Conservation (phyloP, 2,797 vertebrate species). For the Rhodeus uyekii region DNA sequence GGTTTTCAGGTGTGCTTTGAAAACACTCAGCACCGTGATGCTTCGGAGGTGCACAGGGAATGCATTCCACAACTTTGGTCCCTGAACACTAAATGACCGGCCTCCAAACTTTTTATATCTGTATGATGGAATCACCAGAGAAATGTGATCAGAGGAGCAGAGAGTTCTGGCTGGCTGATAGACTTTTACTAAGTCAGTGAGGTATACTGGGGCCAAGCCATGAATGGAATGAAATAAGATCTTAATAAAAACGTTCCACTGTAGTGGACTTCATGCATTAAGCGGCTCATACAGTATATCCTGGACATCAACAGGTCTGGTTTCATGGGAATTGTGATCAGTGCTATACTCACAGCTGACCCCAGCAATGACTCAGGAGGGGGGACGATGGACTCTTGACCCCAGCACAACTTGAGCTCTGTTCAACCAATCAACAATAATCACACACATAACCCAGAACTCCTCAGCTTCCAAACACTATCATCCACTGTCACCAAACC, state of each 20-base stretch:
- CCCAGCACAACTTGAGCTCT: constrained; percentile 5
- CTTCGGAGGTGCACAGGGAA: no score
- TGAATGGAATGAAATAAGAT: no score
- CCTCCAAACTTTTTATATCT: no score
- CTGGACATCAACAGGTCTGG: neutral
- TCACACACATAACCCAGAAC: constrained; percentile 21
- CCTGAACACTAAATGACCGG: no score
- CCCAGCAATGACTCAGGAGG: constrained; percentile 10
- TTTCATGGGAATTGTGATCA: neutral
- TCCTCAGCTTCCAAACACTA: constrained; percentile 5
- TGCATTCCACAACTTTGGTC: no score
- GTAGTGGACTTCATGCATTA: neutral
- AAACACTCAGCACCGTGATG: no score
- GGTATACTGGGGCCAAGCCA: no score
- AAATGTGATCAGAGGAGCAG: no score
- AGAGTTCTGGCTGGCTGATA: no score
- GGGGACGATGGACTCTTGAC: neutral
- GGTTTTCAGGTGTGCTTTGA: no score
- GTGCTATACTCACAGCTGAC: constrained; percentile 1
- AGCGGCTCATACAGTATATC: neutral
- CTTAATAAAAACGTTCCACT: neutral
- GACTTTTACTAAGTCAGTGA: no score
- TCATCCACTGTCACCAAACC: neutral
- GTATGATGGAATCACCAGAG: no score
- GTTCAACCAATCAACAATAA: constrained; percentile 18